These are phyloP conservation scores for Misgurnus mizolepis DNA, from an alignment of 2,113 vertebrate genomes.

Conservation along the genomic window DNA sequence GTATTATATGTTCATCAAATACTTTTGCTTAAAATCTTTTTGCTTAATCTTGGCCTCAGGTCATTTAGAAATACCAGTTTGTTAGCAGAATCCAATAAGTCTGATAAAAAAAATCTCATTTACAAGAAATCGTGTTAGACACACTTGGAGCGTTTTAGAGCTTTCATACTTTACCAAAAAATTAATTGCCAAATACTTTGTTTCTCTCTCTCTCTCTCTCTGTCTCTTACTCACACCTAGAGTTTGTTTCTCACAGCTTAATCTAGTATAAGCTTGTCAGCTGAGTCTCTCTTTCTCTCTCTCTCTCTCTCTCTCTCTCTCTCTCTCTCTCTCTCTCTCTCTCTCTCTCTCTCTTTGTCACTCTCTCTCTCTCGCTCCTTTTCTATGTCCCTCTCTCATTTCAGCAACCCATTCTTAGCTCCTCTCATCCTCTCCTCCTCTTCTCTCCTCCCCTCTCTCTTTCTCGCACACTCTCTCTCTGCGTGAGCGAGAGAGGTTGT, in stretches of 20 bases:
- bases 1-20: too few relatives aligned
- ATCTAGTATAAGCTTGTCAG: slow-evolving; percentile 47
- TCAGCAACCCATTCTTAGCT: slow-evolving; percentile 24
- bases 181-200: background rate
- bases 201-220: background rate
- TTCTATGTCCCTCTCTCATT: slow-evolving; percentile 28
- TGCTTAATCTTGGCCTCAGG: too few relatives aligned
- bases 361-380: slow-evolving; percentile 33
- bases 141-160: too few relatives aligned
- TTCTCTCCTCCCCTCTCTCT: slow-evolving; percentile 10
- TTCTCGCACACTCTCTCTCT: slow-evolving; percentile 50
- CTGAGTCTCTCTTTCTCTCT: slow-evolving; percentile 14
- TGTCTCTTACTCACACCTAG: slow-evolving; percentile 4
- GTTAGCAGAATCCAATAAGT: too few relatives aligned
- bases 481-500: slow-evolving; percentile 63
- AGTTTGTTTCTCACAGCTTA: slow-evolving; percentile 35
- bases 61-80: too few relatives aligned
- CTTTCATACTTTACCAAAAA: too few relatives aligned
- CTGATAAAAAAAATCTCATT: too few relatives aligned
- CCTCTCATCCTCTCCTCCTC: slow-evolving; percentile 16
- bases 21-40: too few relatives aligned
- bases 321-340: background rate
- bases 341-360: slow-evolving; percentile 9
- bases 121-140: too few relatives aligned
- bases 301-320: background rate